A percentile compares a stretch with the other conserved stretches of the same genome.
Evolutionary conservation across 2,113 vertebrate species (phyloP).

Genomic region (Lepisosteus oculatus): DNA sequence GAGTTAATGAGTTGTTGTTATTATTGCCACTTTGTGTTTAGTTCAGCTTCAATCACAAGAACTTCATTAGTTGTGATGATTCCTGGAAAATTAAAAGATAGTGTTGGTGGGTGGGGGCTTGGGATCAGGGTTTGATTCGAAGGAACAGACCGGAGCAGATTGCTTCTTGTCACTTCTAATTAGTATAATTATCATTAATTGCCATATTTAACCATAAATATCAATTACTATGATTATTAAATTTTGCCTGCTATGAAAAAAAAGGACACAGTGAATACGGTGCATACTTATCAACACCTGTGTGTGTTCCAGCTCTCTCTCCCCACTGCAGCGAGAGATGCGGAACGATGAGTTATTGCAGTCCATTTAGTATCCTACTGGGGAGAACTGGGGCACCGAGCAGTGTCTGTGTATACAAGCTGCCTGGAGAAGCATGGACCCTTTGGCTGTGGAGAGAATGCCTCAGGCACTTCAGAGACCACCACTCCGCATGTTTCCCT

Average conservation of each 20-base stretch:
- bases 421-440: background rate
- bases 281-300: slow-evolving; percentile 45
- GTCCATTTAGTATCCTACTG: background rate
- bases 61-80: slow-evolving; percentile 1
- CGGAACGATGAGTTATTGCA: background rate
- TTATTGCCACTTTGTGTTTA: slow-evolving; percentile 26
- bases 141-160: slow-evolving; percentile 43
- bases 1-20: too few species aligned
- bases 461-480: background rate
- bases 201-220: slow-evolving; percentile 60
- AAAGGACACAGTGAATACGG: slow-evolving; percentile 27
- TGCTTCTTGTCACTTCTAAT: slow-evolving; percentile 53
- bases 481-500: background rate
- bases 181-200: slow-evolving; percentile 57
- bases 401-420: background rate
- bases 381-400: background rate
- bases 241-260: slow-evolving; percentile 34
- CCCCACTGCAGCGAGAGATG: slow-evolving; percentile 19
- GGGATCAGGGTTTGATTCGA: slow-evolving; percentile 41
- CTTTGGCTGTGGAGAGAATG: background rate
- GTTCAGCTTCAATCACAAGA: background rate
- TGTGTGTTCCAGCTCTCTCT: slow-evolving; percentile 39
- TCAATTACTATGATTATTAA: slow-evolving; percentile 59
- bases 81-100: background rate
- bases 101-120: slow-evolving; percentile 2